Evolutionary conservation across 2,113 vertebrate genomes (phyloP).

Genomic region (Megalops atlanticus): DNA sequence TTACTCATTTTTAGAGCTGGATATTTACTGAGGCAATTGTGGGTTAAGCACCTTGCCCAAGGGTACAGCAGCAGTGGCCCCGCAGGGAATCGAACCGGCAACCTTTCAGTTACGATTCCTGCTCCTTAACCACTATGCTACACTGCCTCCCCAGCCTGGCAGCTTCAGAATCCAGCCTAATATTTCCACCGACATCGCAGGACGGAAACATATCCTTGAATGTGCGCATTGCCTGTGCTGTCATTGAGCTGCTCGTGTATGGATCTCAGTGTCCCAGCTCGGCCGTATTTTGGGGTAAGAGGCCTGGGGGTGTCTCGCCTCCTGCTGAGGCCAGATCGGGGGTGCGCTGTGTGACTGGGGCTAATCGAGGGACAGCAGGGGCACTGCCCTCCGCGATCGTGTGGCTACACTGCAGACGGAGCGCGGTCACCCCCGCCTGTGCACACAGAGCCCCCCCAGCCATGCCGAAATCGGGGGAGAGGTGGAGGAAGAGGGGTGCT

Average conservation of each 20-base stretch:
- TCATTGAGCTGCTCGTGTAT: background rate
- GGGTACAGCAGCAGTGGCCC: too few species aligned
- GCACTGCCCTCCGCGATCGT: background rate
- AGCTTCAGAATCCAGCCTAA: too few species aligned
- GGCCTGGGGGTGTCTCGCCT: background rate
- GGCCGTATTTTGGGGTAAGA: background rate
- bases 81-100: too few species aligned
- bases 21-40: too few species aligned
- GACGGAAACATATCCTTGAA: background rate
- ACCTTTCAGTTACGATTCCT: too few species aligned
- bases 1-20: too few species aligned
- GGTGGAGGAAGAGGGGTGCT: conserved; percentile 6
- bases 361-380: too few species aligned
- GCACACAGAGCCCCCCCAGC: conserved; percentile 17
- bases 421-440: conserved; percentile 9
- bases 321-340: background rate
- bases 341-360: background rate
- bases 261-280: background rate
- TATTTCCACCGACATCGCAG: too few species aligned
- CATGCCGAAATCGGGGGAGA: conserved; percentile 19
- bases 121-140: too few species aligned
- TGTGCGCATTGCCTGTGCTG: background rate
- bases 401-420: conserved; percentile 12
- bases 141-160: too few species aligned
- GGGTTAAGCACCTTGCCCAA: too few species aligned